Base-by-base conservation (phyloP, 2,113 vertebrate genomes). In the Furnarius figulus region DNA sequence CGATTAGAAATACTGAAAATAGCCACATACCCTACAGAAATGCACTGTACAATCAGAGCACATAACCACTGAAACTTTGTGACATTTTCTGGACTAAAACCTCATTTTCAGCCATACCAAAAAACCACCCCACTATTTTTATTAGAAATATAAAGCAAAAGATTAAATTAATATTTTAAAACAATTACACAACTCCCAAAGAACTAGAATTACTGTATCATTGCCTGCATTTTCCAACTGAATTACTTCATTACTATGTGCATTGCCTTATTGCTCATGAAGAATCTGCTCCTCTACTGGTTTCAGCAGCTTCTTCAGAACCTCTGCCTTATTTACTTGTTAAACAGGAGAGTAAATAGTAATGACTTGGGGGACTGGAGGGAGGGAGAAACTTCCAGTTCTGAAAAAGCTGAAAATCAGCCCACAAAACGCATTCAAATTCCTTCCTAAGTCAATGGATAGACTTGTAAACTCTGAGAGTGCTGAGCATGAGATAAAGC, bases 121-220 rank as follows among this genome's bases (percentile, higher is more conserved):
- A 70, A 85, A 55, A 22, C 0, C 0, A 8, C 5, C 23, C 10
- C 4, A 3, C 5, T 9, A 7, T 10, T 55, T 50, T 33, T 39
- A 49, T 44, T 46, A 62, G 12, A 56, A 75, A 85, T 52, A 63
- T 2, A 31, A 91, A 66, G 4, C 9, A 40, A 61, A 62, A 68
- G 2, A 17, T 24, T 75, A 22, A 44, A 35, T n/a, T 39, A 33
- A 10, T 31, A 16, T 50, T 73, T 59, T n/a, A 65, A 58, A 80
- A 73, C 3, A 31, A 72, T 50, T 75, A 72, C 68, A 53, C 5
- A 55, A 16, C 10, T 79, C 61, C 4, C 40, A 49, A 85, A 55
- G 28, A 53, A 14, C 1, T 42, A 12, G 2, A 49, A 72, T 58
- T 71, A 53, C 14, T 11, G 4, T 16, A 71, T 27, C 46, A 44